Conservation (phyloP, 2,113 vertebrate genomes). For the Lethenteron camtschaticum region DNA sequence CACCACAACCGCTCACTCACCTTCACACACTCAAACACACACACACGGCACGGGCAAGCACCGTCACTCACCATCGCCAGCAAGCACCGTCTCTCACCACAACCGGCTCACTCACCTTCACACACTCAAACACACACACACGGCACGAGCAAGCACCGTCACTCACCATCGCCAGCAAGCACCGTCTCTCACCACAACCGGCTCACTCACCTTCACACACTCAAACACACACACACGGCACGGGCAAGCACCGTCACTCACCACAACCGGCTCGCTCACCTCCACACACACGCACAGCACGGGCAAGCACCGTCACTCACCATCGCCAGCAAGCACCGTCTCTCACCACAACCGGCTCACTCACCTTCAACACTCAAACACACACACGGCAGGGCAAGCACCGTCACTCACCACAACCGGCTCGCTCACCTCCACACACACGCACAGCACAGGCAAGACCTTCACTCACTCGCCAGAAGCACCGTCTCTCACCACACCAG, state of each 20-base stretch:
- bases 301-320: background rate
- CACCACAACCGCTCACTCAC: background rate
- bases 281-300: background rate
- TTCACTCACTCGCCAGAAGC: background rate
- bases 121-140: background rate
- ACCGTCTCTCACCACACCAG: background rate
- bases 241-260: background rate
- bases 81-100: background rate
- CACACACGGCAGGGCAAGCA: no score
- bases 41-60: background rate
- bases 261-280: background rate
- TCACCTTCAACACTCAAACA: no score
- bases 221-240: background rate
- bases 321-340: no score
- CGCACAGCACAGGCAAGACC: background rate
- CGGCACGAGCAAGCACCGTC: background rate
- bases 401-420: background rate
- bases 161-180: background rate
- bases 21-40: background rate
- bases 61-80: background rate
- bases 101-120: no score
- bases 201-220: slow-evolving; percentile 50
- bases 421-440: background rate
- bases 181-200: background rate
- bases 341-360: no score